Evolutionary conservation across 2,797 vertebrate genomes (phyloP).

Genomic region (Sebastes trivittatus): DNA sequence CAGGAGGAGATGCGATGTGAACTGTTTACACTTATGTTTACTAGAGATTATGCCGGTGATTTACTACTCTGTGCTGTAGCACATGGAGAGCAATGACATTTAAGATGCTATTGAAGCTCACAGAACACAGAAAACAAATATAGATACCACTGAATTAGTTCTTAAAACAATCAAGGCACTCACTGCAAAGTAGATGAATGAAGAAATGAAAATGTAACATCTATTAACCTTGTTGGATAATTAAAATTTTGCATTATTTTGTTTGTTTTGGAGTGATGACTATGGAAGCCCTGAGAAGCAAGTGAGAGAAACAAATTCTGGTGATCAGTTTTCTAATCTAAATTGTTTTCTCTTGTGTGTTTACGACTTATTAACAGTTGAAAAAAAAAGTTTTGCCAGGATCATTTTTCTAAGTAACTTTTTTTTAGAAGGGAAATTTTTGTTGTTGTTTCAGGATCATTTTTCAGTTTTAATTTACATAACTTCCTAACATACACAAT

Average conservation of each 20-base stretch:
- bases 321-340: neutral
- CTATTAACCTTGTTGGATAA: neutral
- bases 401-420: no score
- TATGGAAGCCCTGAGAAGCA: neutral
- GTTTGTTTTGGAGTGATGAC: neutral
- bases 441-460: no score
- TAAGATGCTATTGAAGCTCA: neutral
- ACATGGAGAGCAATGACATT: neutral
- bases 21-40: neutral
- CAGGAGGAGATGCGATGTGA: slow-evolving; percentile 3
- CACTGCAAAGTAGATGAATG: neutral
- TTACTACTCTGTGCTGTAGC: neutral
- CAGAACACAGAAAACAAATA: slow-evolving; percentile 13
- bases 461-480: no score
- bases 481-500: no score
- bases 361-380: neutral
- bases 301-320: neutral
- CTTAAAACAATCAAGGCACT: slow-evolving; percentile 13
- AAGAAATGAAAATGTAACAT: slow-evolving; percentile 5
- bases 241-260: slow-evolving; percentile 6
- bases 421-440: no score
- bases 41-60: neutral
- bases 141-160: neutral
- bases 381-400: no score
- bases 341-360: neutral